phyloP scores from a whole-genome alignment of 2,113 vertebrate genomes.

The Tricholaema leucomelas region DNA sequence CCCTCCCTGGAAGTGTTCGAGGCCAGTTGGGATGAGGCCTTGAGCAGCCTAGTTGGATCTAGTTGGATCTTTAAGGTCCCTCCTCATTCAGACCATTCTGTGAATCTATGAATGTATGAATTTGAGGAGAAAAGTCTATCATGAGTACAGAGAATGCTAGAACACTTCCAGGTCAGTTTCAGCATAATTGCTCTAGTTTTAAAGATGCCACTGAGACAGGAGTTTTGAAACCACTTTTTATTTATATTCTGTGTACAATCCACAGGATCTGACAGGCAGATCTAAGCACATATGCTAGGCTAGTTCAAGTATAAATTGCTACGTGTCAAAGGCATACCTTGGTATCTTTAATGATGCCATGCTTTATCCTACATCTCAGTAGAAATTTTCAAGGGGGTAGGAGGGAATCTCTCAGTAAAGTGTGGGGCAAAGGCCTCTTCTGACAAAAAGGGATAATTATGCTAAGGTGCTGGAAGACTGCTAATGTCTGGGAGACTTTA shows the following conservation, averaged over 20 bases:
- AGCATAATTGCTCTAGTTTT: not conserved
- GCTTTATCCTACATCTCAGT: not conserved
- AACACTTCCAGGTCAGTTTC: not conserved
- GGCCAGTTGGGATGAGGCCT: no score
- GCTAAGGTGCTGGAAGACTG: not conserved
- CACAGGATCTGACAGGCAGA: not conserved
- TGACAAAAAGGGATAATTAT: not conserved
- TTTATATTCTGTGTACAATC: not conserved
- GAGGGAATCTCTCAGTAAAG: not conserved
- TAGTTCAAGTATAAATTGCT: not conserved
- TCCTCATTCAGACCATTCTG: no score
- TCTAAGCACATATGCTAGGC: not conserved
- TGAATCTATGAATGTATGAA: not conserved
- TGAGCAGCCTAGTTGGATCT: no score
- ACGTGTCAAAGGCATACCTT: not conserved
- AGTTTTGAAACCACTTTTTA: not conserved
- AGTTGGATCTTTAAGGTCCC: no score
- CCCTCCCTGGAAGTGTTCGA: no score
- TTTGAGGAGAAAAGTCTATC: not conserved
- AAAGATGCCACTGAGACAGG: not conserved
- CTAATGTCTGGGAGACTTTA: not conserved
- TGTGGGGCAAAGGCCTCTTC: not conserved
- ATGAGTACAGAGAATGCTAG: not conserved
- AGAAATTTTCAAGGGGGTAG: not conserved
- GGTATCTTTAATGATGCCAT: not conserved